Percentiles rank a stretch among this genome's conserved stretches.
Evolutionary conservation across 1,140 invertebrate genomes (phyloP).

Genomic region (Drosophila nebulosa): DNA sequence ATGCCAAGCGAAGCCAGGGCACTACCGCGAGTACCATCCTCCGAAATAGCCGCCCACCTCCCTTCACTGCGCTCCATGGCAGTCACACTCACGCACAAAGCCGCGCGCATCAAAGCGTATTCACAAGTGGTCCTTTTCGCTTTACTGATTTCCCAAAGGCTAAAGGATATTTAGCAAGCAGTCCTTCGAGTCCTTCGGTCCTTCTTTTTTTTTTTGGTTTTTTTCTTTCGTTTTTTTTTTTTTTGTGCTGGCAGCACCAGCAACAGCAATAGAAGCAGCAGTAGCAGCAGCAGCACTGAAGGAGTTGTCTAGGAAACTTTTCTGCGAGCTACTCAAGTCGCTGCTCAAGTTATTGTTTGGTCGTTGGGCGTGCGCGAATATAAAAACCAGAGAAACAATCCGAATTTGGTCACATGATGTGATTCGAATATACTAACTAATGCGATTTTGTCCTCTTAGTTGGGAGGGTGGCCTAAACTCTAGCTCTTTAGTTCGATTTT

Average conservation of each 20-base stretch:
- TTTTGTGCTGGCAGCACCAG: slow-evolving; percentile 1
- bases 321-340: slow-evolving; percentile 72
- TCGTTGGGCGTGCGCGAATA: slow-evolving; percentile 34
- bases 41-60: background rate
- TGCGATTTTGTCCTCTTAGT: too few species aligned
- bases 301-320: slow-evolving; percentile 80
- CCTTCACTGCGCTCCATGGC: slow-evolving; percentile 23
- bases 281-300: slow-evolving; percentile 69
- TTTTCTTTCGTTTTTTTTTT: background rate
- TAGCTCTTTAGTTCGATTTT: too few species aligned
- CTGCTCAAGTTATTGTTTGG: slow-evolving; percentile 64
- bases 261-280: background rate
- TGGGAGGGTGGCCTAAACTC: slow-evolving; percentile 18
- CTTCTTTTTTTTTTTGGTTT: background rate
- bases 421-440: too few species aligned
- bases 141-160: slow-evolving; percentile 72
- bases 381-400: slow-evolving; percentile 23
- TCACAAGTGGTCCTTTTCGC: slow-evolving; percentile 78
- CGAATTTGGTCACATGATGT: too few species aligned
- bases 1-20: slow-evolving; percentile 11
- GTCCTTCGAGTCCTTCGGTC: slow-evolving; percentile 39
- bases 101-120: slow-evolving; percentile 79
- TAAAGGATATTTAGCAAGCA: slow-evolving; percentile 74
- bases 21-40: background rate
- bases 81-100: slow-evolving; percentile 68